phyloP scores from a whole-genome alignment of 2,113 vertebrate genomes.

The Sylvietta virens region DNA sequence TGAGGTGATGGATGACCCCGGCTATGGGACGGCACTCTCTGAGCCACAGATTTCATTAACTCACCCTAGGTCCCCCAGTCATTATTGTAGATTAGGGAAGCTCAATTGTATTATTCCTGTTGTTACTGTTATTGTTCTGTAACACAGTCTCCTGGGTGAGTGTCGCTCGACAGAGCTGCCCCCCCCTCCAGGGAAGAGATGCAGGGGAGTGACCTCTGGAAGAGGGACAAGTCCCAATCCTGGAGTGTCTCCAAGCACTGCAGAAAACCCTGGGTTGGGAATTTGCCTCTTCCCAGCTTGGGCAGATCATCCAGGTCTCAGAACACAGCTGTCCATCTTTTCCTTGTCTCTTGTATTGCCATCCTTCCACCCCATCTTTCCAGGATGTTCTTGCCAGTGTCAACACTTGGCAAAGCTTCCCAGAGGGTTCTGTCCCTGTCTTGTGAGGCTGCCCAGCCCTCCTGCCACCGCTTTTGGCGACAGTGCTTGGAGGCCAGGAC shows the following conservation, averaged over 20 bases:
- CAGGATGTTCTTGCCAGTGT: rapidly evolving
- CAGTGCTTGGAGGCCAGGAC: not conserved
- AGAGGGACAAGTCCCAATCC: not conserved
- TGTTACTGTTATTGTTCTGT: not conserved
- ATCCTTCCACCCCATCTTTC: not conserved
- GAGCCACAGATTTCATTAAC: not conserved
- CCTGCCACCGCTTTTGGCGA: not conserved
- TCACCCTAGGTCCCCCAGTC: not conserved
- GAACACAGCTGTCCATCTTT: not conserved
- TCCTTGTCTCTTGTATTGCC: not conserved
- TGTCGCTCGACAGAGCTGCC: rapidly evolving
- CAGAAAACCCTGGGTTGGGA: rapidly evolving
- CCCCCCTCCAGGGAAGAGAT: not conserved
- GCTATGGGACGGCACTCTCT: not conserved
- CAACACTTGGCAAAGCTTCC: not conserved
- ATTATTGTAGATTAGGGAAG: not conserved
- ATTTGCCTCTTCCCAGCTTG: not conserved
- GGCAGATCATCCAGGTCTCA: not conserved
- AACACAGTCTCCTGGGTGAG: not conserved
- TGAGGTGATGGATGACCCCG: not conserved
- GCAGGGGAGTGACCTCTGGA: rapidly evolving
- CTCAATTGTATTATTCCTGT: not conserved
- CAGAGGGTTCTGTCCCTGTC: not conserved
- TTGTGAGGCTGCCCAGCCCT: not conserved
- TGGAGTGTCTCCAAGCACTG: not conserved